Base-by-base conservation (phyloP, 2,113 vertebrate species). In the Pseudorhombus dupliciocellatus region DNA sequence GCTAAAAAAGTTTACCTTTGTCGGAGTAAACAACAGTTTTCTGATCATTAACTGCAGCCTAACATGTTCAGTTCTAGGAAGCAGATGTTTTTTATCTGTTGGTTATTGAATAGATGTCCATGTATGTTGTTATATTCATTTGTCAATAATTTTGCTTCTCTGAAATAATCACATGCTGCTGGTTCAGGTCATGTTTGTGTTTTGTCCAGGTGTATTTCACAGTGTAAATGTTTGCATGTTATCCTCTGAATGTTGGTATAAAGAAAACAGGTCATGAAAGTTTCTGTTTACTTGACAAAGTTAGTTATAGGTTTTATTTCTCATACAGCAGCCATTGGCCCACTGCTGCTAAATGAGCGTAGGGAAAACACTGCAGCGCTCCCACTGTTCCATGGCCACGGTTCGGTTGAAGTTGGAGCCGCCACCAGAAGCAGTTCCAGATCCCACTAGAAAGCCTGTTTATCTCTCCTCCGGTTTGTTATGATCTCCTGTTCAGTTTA, bases 381-480 rank as follows among this genome's bases (percentile, higher is more conserved):
- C n/a, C 22, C 24, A 15, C 25, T 37, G 67, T 42, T 77, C 52
- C 53, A 56, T 53, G 52, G 4, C 51, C 76, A 58, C 28, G 46
- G 31, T 75, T 67, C 51, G 50, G 82, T 71, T 69, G 42, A 30
- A 75, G 63, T 42, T 56, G 37, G 46, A 80, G 71, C 65, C 55
- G 64, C 66, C 66, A 76, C 75, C 74, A 85, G 81, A 83, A 79
- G 72, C 72, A 55, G 44, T 71, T 83, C 68, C 84, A 86, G 82
- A 89, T 67, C 76, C 69, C 60, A 53, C 70, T 75, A 66, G 4
- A 82, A 73, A 1, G 24, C 73, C 78, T 89, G 88, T 90, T 89
- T 90, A 90, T 86, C 74, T 76, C 76, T 77, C 44, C 54, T 74
- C 70, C 66, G 9, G 66, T 82, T 86, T 89, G 88, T 90, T 91